A percentile compares a stretch with the other conserved stretches of the same genome.
These are phyloP conservation scores for Ephydatia muelleri DNA, from an alignment of 37 sponge, comb jelly and placozoan genomes.

Conservation along the genomic window DNA sequence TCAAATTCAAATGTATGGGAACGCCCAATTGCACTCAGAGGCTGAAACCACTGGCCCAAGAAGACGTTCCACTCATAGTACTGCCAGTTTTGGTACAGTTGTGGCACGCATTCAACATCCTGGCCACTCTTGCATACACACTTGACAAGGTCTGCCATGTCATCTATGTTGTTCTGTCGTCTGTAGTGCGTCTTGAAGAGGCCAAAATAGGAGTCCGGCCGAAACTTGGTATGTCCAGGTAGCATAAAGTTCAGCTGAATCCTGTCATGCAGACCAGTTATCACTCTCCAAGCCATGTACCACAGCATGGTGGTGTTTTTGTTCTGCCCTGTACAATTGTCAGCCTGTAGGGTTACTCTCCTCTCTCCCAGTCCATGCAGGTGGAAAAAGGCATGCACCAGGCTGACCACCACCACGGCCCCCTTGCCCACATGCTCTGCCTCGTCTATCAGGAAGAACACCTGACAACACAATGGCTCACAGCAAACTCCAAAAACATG, in stretches of 20 bases:
- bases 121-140: too few species aligned
- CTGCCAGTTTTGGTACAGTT: too few species aligned
- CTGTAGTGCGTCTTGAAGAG: constrained; percentile 8
- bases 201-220: constrained; percentile 30
- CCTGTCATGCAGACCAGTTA: not conserved
- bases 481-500: constrained; percentile 9
- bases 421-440: not conserved
- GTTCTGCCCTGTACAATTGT: constrained; percentile 35
- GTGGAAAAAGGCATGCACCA: not conserved
- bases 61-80: too few species aligned
- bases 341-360: constrained; percentile 8
- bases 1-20: too few species aligned
- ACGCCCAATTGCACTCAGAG: too few species aligned
- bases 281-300: constrained; percentile 19
- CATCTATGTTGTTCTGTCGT: too few species aligned
- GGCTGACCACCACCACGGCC: not conserved
- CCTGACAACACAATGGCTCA: constrained; percentile 4
- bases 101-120: too few species aligned
- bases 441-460: not conserved
- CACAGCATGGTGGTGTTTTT: constrained; percentile 10
- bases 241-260: constrained; percentile 27
- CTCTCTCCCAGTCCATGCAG: constrained; percentile 5
- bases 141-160: too few species aligned
- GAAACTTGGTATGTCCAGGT: constrained; percentile 27
- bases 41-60: too few species aligned